Evolutionary conservation across 2,113 vertebrate species (phyloP), one percentile per base, ranked within the genome.

Genomic region (Odocoileus virginianus): DNA sequence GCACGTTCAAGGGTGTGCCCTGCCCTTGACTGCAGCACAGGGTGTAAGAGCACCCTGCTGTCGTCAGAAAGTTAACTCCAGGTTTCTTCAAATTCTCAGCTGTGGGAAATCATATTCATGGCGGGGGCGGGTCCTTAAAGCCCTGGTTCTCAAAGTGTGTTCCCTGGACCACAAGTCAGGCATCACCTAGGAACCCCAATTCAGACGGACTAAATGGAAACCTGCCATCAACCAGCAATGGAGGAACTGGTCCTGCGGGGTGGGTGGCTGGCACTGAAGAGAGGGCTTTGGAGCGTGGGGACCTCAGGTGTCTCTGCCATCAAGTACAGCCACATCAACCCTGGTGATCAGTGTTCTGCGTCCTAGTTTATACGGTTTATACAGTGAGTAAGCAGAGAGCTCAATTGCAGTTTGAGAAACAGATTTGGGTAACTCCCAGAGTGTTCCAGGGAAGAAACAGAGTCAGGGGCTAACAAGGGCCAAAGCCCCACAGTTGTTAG

Each of bases 251-350:
- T 7, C 86, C 0, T 6, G 15, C 19, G 3, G 23, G 13, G 79
- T 1, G 5, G 57, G 47, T 1, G 27, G 47, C 79, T 33, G 25
- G 7, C 6, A 0, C 90, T 23, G 55, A 23, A 45, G 15, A 43
- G 28, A 1, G 54, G n/a, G 64, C 25, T 52, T 33, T 52, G 15
- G 1, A 40, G 17, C 0, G 0, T 21, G 64, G n/a, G 54, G 54
- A 91, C 54, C 6, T 17, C 3, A 4, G 54, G 36, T 55, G 25
- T 52, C n/a, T 43, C 45, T 8, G n/a, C 43, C 3, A 6, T 36
- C 15, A 1, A n/a, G 28, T 8, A 3, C 13, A 30, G 27, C 27
- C 5, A 0, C 1, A 10, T 33, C 61, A 43, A 7, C 58, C 19
- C n/a, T 45, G 36, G 84, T 43, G 40, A 21, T 25, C 14, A 7